Evolutionary conservation across 2,888 invertebrate genomes (phyloP).

Genomic region (Punctoribates punctum): DNA sequence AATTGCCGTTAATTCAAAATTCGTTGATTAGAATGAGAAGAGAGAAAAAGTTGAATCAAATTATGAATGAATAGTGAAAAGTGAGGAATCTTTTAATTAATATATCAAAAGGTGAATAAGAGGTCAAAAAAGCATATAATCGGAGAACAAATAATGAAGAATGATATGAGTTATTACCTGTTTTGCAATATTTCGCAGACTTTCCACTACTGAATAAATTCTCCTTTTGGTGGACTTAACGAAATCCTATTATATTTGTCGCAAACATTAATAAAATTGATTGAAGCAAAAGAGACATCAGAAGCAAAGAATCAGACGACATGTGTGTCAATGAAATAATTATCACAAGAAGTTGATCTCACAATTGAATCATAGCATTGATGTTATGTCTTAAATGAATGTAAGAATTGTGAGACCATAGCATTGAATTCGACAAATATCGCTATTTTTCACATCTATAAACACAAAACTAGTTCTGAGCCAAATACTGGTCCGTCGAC

Average conservation of each 20-base stretch:
- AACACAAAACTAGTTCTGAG: neutral
- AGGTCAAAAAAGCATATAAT: neutral
- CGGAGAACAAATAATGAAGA: neutral
- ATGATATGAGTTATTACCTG: neutral
- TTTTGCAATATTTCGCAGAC: neutral
- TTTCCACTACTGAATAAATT: neutral
- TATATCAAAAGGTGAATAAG: neutral
- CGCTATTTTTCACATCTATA: neutral
- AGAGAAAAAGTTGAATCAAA: too few relatives aligned
- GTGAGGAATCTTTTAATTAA: neutral
- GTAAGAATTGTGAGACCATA: too few relatives aligned
- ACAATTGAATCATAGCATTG: neutral
- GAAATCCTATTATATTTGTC: neutral
- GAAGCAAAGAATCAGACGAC: neutral
- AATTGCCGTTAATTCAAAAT: too few relatives aligned
- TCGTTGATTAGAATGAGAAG: too few relatives aligned
- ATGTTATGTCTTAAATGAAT: neutral
- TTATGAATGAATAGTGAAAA: neutral
- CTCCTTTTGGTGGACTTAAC: neutral
- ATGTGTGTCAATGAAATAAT: neutral
- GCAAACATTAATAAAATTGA: neutral
- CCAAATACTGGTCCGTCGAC: neutral
- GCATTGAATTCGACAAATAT: too few relatives aligned
- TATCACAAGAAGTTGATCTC: neutral
- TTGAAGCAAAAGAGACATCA: neutral